Evolutionary conservation across 2,888 invertebrate species (phyloP).

Genomic region (Thymelicus sylvestris): DNA sequence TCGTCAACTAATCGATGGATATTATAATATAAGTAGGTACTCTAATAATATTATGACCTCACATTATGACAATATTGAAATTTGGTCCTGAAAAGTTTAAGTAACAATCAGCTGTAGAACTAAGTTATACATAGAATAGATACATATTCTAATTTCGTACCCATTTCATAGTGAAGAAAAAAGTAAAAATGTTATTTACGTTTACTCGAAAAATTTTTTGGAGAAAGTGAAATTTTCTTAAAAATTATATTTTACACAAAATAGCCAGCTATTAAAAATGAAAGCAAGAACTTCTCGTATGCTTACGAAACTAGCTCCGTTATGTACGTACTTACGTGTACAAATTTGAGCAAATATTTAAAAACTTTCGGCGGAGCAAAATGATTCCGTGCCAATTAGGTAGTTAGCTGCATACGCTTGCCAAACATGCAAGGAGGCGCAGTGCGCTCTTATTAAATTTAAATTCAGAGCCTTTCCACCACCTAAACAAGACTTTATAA

Average conservation of each 20-base stretch:
- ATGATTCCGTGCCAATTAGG: constrained; percentile 37
- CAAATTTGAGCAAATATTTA: constrained; percentile 29
- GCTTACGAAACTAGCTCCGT: constrained; percentile 12
- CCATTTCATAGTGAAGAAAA: too few species aligned
- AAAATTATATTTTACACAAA: background rate
- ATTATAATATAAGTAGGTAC: too few species aligned
- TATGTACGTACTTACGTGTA: constrained; percentile 6
- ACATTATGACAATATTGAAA: too few species aligned
- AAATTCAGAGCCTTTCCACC: constrained; percentile 62
- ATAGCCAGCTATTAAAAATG: background rate
- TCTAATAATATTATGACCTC: too few species aligned
- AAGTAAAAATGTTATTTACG: too few species aligned
- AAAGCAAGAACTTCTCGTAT: constrained; percentile 7
- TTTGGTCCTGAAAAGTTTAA: too few species aligned
- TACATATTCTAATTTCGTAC: too few species aligned
- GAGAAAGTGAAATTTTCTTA: background rate
- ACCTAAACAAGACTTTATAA: constrained; percentile 59
- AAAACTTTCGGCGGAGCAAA: constrained; percentile 31
- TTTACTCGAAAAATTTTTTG: too few species aligned
- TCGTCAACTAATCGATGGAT: too few species aligned
- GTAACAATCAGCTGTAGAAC: too few species aligned
- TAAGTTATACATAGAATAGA: too few species aligned
- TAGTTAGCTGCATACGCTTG: constrained; percentile 36
- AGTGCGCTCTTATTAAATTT: constrained; percentile 76
- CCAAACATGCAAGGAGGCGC: constrained; percentile 51